Evolutionary conservation across 1,140 invertebrate genomes (phyloP).

Genomic region (Samia ricini): DNA sequence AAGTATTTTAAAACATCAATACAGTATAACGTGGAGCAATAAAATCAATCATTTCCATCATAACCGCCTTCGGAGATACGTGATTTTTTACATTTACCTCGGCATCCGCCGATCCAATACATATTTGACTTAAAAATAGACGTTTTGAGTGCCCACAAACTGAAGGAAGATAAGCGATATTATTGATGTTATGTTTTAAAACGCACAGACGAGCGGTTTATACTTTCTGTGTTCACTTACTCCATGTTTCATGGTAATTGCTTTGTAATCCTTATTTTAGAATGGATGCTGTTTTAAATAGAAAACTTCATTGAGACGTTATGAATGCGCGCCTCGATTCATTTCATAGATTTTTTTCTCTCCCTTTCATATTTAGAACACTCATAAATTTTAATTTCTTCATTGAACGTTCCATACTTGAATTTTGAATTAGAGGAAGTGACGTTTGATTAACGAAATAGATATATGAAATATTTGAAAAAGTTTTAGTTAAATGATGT

Average conservation of each 20-base stretch:
- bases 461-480: too few relatives aligned
- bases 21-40: slow-evolving; percentile 20
- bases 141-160: slow-evolving; percentile 25
- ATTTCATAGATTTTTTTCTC: neutral
- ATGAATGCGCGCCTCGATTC: neutral
- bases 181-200: slow-evolving; percentile 24
- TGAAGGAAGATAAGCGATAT: slow-evolving; percentile 29
- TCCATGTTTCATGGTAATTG: neutral
- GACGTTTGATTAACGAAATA: neutral
- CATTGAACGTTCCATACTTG: neutral
- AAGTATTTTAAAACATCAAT: slow-evolving; percentile 29
- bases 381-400: neutral
- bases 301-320: neutral
- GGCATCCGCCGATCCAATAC: slow-evolving; percentile 5
- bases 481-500: neutral
- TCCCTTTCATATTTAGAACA: neutral
- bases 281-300: neutral
- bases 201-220: slow-evolving; percentile 21
- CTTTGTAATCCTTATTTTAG: neutral
- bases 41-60: slow-evolving; percentile 32
- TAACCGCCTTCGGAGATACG: slow-evolving; percentile 16
- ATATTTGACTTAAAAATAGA: slow-evolving; percentile 33
- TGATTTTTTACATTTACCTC: slow-evolving; percentile 28
- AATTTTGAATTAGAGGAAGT: neutral
- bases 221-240: slow-evolving; percentile 9